Base-by-base conservation (phyloP, 1,140 invertebrate species). In the Microplitis mediator region DNA sequence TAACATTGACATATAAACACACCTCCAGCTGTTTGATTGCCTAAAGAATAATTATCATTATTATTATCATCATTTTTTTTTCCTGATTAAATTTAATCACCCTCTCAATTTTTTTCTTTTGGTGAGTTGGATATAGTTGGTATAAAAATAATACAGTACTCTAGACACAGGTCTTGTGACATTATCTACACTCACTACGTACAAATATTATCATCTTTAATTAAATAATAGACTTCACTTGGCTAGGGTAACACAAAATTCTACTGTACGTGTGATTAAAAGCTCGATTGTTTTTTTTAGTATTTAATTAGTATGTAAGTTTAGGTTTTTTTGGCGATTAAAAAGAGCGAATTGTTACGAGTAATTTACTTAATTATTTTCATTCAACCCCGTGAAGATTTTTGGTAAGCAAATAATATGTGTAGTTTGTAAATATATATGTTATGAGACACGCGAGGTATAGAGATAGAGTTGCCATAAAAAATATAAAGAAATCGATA, bases 71-170 rank as follows among this genome's bases (percentile, higher is more conserved):
- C n/a, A 31, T 34, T 34, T 9, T 62, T 32, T 62, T 13, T 16
- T 16, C 11, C 31, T 8, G 4, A 62, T 62, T 23, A 54, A 14
- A 14, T 54, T 54, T 54, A 14, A 14, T 14, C n/a, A 14, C 13
- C 23, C 6, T 60, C 58, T 13, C 36, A 9, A 63, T 64, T 35
- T 64, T 34, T 73, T 51, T 52, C 54, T 11, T 45, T 68, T 56
- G 32, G 62, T 62, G 23, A 16, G 64, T 73, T 63, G 60, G 16
- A 64, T 54, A 69, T 60, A 63, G 63, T 73, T 62, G 72, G 72
- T 73, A 73, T 73, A 73, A 73, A 73, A 73, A 73, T 73, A 73
- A 73, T 73, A 73, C 66, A 65, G 36, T 65, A 56, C 65, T 73
- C 60, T 36, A 63, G 62, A 67, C 35, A 66, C 54, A 45, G 23